Base-by-base conservation (phyloP, 2,797 vertebrate genomes). In the Argentina silus region DNA sequence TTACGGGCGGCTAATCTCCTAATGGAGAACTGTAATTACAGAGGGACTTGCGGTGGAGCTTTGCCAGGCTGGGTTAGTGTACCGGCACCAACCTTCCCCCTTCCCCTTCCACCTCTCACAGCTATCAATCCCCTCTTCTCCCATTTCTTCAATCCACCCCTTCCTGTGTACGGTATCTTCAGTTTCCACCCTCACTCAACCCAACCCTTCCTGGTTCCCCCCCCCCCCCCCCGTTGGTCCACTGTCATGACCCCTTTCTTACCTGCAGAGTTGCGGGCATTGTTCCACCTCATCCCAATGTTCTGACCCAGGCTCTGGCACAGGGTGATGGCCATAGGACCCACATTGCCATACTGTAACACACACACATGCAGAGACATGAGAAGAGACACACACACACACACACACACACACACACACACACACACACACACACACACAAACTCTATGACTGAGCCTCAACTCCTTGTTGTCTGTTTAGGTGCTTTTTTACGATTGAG, bases 261-360 rank as follows among this genome's bases (percentile, higher is more conserved):
- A 97, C 97, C 95, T 92, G 96, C 96, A 0, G 96, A 93, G 50
- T 85, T 85, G 3, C 94, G 95, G 63, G 92, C 94, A 79, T 96
- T 96, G 88, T 97, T 98, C 96, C 96, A 98, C 94, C 94, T 96
- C 96, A 98, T 98, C 76, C 96, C 96, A 68, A 98, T 90, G 87
- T 98, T 98, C 90, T 98, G 96, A 11, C 97, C 97, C 69, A 98
- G 92, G 0, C 95, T 97, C 93, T 98, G 96, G 11, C 95, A 96
- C 90, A 98, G 88, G 0, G 95, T 96, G 81, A 97, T 93, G 0
- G 96, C 96, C 96, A 97, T 97, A 3, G 94, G 92, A 0, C 92
- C 94, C 14, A 97, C 94, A 27, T 91, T 98, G 73, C 96, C 96
- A 1, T 95, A 96, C 96, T 98, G 90, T 6, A 84, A 81, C 0